A percentile compares a stretch with the other conserved stretches of the same genome.
Evolutionary conservation across 2,797 vertebrate genomes (phyloP).

Genomic region (Macropus fuliginosus): DNA sequence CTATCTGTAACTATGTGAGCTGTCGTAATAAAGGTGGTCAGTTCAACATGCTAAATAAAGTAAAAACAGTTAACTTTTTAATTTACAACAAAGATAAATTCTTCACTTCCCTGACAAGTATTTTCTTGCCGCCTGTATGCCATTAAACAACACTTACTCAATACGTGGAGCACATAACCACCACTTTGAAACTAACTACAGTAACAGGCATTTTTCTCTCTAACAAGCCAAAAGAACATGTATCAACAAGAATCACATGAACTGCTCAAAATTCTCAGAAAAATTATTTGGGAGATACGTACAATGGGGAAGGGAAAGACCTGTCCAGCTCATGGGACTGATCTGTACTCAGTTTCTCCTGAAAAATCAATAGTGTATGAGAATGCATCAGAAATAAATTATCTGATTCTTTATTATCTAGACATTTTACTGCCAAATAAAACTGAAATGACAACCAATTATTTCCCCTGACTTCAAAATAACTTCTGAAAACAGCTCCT

Average conservation of each 20-base stretch:
- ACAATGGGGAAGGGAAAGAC: slow-evolving; percentile 5
- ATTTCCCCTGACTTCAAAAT: neutral
- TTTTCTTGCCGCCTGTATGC: slow-evolving; percentile 19
- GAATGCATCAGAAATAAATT: slow-evolving; percentile 27
- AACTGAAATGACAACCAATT: slow-evolving; percentile 23
- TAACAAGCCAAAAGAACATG: slow-evolving; percentile 10
- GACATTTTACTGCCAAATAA: slow-evolving; percentile 4
- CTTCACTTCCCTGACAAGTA: slow-evolving; percentile 29
- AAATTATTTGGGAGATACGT: slow-evolving; percentile 5
- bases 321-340: neutral
- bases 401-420: neutral
- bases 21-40: neutral
- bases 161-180: neutral
- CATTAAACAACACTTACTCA: slow-evolving; percentile 15
- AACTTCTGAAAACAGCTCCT: neutral
- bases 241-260: slow-evolving; percentile 18
- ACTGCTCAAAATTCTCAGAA: slow-evolving; percentile 35
- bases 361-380: slow-evolving; percentile 12
- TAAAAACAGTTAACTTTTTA: slow-evolving; percentile 48
- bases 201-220: slow-evolving; percentile 23
- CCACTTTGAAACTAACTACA: slow-evolving; percentile 31
- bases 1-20: neutral
- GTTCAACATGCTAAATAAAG: slow-evolving; percentile 4
- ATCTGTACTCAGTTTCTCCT: neutral
- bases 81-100: slow-evolving; percentile 23